phyloP scores from a whole-genome alignment of 2,113 vertebrate species.

The Pantherophis guttatus region DNA sequence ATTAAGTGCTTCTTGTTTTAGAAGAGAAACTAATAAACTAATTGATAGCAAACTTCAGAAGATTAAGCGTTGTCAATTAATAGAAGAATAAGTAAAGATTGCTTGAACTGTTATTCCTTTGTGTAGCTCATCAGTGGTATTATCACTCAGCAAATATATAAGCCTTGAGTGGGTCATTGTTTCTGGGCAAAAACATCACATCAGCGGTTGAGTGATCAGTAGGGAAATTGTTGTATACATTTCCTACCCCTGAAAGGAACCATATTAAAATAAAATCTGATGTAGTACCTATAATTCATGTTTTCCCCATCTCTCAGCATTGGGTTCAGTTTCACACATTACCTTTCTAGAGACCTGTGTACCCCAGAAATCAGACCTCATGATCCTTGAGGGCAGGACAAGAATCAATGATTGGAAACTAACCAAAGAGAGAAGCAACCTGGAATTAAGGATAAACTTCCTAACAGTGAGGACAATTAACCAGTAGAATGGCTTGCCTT shows the following conservation, averaged over 20 bases:
- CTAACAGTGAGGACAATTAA: too few relatives aligned
- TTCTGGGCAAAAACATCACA: neutral
- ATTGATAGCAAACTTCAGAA: too few relatives aligned
- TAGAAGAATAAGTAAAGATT: neutral
- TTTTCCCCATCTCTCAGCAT: neutral
- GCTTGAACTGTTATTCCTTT: neutral
- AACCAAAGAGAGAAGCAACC: too few relatives aligned
- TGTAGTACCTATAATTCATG: neutral
- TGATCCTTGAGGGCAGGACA: neutral
- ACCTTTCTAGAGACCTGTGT: neutral
- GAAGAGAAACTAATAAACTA: neutral
- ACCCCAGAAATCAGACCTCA: neutral
- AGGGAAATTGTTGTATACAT: neutral
- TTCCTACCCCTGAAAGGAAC: neutral
- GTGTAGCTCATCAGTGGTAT: neutral
- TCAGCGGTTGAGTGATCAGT: neutral
- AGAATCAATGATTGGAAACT: too few relatives aligned
- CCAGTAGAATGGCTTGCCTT: too few relatives aligned
- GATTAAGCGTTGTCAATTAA: neutral
- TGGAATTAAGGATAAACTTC: too few relatives aligned
- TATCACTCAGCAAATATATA: neutral
- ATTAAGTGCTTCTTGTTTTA: neutral
- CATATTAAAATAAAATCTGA: neutral
- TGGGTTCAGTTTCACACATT: neutral
- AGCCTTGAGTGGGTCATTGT: neutral